Base-by-base conservation (phyloP, 2,113 vertebrate genomes). In the Microtus pennsylvanicus region DNA sequence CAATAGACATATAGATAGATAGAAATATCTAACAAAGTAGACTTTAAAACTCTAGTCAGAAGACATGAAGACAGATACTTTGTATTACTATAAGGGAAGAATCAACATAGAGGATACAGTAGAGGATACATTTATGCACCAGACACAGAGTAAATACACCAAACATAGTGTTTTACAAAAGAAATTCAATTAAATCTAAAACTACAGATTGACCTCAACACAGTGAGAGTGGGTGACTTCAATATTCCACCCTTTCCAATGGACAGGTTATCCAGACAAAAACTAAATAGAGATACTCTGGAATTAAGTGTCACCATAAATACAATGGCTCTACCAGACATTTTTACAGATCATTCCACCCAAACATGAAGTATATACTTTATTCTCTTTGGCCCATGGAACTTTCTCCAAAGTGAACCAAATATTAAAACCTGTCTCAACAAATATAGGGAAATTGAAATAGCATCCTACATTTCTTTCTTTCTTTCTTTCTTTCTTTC, bases 401-500 rank as follows among this genome's bases (percentile, higher is more conserved):
- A 3, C 50, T n/a, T 81, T 81, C 78, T 81, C 33, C 78, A 81
- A 81, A 81, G 22, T 81, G 50, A 35, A n/a, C 17, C 33, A n/a
- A 74, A 55, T 55, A n/a, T 55, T 35, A n/a, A 55, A 81, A 55
- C 47, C 35, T 12, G 9, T 55, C 33, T 81, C 33, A 81, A 55
- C 78, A 81, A 81, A 55, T 55, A 17, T n/a, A 81, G 33, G 30
- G n/a, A 55, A n/a, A 55, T 12, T n/a, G 50, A 81, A 81, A 81
- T 55, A 55, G 35, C 50, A n/a, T 55, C 9, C 30, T 55, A 4
- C 2, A 35, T 81, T 55, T 58, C 17, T 58, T 42, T 42, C 13
- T 50, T 0, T 2, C 12, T 47, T 3, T 47, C 5, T 50, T 14
- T 14, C 19, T 58, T 58, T 58, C 6, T 0, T 12, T 50, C 9